Base-by-base conservation (phyloP, 2,113 vertebrate species). In the Corydoras maculifer region DNA sequence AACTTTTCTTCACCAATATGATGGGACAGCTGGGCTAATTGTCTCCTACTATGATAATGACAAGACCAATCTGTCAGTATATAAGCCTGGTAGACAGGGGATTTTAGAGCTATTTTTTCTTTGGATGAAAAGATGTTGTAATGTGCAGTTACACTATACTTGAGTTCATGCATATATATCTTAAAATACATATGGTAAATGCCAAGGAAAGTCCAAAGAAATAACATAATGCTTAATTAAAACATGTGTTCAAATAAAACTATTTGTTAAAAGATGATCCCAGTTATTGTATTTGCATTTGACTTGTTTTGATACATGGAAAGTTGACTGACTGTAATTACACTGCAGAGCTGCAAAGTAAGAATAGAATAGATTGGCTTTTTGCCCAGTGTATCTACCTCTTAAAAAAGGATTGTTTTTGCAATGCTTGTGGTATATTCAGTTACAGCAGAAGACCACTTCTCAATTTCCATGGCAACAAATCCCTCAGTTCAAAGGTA, bases 401-500 rank as follows among this genome's bases (percentile, higher is more conserved):
- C 32, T 72, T 51, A 49, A 59, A 58, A 65, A 13, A 48, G n/a
- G 49, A 62, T 63, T 35, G 57, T 60, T 72, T 18, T 51, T 65
- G 65, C 62, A 73, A 60, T 51, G 32, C 13, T 72, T 62, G 59
- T 61, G 32, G 58, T 67, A 30, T 62, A 66, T 50, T 61, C 25
- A 68, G n/a, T 69, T 43, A 64, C 69, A 61, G 54, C 49, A 65
- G 62, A 62, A 66, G 73, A 76, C 64, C 14, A 73, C 59, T 75
- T 75, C 5, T 50, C 25, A 31, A 75, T 75, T 75, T 67, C 70
- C 70, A 70, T 79, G 70, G 73, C 74, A 79, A 79, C 70, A 70
- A 61, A 65, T 69, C 58, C 51, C 66, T 69, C 62, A 62, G 70
- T 62, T 75, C 66, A 78, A 69, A 62, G 61, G 65, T 75, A 75